Conservation (phyloP, 1,140 invertebrate genomes). For the Lepidurus couesii region DNA sequence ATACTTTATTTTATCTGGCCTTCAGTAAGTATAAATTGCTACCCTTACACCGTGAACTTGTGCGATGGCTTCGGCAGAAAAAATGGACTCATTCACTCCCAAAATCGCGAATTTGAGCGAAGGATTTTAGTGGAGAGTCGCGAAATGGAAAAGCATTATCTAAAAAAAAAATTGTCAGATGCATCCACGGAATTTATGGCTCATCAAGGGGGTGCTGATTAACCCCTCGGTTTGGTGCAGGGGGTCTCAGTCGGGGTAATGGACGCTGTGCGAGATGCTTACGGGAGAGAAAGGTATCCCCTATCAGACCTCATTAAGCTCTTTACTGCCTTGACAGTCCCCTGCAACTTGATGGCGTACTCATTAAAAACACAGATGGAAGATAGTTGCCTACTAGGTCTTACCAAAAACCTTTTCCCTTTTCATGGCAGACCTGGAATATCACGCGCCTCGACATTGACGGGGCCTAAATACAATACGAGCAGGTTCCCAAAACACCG, state of each 20-base stretch:
- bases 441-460: neutral
- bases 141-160: neutral
- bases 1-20: no score
- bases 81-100: no score
- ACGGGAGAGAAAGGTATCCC: conserved; percentile 2
- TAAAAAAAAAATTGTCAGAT: neutral
- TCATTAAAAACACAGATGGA: conserved; percentile 10
- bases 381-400: neutral
- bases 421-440: neutral
- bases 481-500: no score
- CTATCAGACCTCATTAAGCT: conserved; percentile 19
- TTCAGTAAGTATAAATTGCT: no score
- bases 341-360: conserved; percentile 7
- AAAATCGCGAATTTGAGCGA: neutral
- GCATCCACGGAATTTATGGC: neutral
- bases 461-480: no score
- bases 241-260: neutral
- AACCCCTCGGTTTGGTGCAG: conserved; percentile 1
- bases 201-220: conserved; percentile 21
- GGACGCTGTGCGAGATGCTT: conserved; percentile 20
- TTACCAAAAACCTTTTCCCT: neutral
- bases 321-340: conserved; percentile 9
- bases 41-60: no score
- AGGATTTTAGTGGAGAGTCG: neutral
- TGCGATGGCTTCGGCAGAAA: no score